These are phyloP conservation scores for Hippoglossus stenolepis DNA, from an alignment of 2,113 vertebrate species.

Conservation along the genomic window DNA sequence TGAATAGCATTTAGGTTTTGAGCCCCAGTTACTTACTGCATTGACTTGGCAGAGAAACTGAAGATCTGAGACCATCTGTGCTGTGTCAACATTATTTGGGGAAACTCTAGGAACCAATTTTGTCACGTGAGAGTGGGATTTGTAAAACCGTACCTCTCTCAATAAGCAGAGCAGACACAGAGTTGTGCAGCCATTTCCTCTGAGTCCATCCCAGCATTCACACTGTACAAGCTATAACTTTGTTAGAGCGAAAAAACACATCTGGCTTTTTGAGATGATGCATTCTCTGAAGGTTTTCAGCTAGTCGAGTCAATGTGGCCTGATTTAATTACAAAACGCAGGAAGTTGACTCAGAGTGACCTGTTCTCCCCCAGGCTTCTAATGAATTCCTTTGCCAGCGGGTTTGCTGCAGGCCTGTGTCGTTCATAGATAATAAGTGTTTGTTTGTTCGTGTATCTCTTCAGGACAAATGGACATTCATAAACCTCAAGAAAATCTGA, in stretches of 20 bases:
- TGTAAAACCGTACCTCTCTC: background rate
- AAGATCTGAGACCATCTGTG: background rate
- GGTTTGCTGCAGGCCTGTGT: too few species aligned
- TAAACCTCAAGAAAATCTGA: too few species aligned
- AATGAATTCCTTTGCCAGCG: too few species aligned
- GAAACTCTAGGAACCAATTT: background rate
- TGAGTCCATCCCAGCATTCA: background rate
- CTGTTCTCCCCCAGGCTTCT: too few species aligned
- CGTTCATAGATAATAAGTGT: too few species aligned
- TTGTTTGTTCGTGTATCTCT: too few species aligned
- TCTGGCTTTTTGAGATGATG: constrained; percentile 27
- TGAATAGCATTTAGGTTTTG: background rate
- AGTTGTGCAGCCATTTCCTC: background rate
- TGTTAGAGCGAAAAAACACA: constrained; percentile 13
- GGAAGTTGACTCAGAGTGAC: constrained; percentile 47
- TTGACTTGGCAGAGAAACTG: background rate
- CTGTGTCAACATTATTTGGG: background rate
- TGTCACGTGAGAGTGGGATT: background rate
- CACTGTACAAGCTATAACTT: constrained; percentile 26
- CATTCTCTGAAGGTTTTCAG: constrained; percentile 51
- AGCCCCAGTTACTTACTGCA: background rate
- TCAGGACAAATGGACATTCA: too few species aligned
- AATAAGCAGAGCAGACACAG: background rate
- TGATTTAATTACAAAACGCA: constrained; percentile 71
- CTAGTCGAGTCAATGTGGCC: constrained; percentile 57